These are phyloP conservation scores for Polydrusus cervinus DNA, from an alignment of 2,888 invertebrate genomes.

Conservation along the genomic window DNA sequence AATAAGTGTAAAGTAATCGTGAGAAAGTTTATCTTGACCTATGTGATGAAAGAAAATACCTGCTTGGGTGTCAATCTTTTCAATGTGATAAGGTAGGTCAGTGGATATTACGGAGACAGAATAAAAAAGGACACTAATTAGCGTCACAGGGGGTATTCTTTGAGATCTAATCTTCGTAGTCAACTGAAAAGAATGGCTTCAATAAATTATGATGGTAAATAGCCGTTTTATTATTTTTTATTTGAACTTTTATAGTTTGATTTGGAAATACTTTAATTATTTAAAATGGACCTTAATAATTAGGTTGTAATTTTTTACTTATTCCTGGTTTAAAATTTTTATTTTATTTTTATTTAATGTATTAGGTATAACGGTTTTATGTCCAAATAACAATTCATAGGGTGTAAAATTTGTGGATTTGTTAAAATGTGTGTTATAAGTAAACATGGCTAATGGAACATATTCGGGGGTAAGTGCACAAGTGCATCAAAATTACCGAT, in stretches of 20 bases:
- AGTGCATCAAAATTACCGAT: too few species aligned
- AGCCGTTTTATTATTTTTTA: slow-evolving; percentile 28
- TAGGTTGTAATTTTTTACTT: slow-evolving; percentile 4
- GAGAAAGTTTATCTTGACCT: background rate
- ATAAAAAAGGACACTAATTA: too few species aligned
- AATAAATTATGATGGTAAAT: slow-evolving; percentile 28
- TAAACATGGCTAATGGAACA: slow-evolving; percentile 63
- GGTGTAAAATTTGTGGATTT: slow-evolving; percentile 63
- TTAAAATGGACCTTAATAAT: slow-evolving; percentile 29
- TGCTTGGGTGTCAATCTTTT: background rate
- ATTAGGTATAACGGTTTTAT: slow-evolving; percentile 62
- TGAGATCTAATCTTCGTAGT: background rate
- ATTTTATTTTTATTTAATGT: slow-evolving; percentile 34
- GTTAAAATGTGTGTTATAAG: slow-evolving; percentile 63
- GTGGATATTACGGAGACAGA: too few species aligned
- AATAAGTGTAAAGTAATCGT: slow-evolving; percentile 2
- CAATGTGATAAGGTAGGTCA: too few species aligned
- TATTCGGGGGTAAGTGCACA: too few species aligned
- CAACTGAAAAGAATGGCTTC: slow-evolving; percentile 16
- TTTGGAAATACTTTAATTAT: slow-evolving; percentile 7
- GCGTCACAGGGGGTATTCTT: background rate
- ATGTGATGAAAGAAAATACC: slow-evolving; percentile 32
- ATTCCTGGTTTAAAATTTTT: slow-evolving; percentile 10
- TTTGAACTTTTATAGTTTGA: background rate
- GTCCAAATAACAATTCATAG: slow-evolving; percentile 65